Percentiles rank a stretch among this genome's conserved stretches.
These are phyloP conservation scores for Euplagia quadripunctaria DNA, from an alignment of 2,888 invertebrate species.

Conservation along the genomic window DNA sequence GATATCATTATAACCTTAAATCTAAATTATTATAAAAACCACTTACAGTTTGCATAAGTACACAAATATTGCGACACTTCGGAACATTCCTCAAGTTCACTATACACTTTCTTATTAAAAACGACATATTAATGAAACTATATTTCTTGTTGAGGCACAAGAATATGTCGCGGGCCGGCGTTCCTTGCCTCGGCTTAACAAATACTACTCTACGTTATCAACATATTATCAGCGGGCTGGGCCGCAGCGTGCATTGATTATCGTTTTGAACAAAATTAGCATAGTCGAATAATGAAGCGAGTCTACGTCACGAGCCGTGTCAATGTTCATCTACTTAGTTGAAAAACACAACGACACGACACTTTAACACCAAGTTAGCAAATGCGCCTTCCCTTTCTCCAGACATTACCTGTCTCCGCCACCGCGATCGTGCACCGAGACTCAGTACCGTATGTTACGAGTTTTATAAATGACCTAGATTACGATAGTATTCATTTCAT, in stretches of 20 bases:
- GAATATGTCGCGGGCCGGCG: constrained; percentile 57
- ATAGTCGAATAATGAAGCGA: constrained; percentile 57
- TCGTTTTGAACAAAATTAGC: constrained; percentile 70
- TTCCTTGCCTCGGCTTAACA: constrained; percentile 51
- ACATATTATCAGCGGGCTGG: constrained; percentile 68
- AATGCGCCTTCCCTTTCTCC: background rate
- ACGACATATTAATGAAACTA: constrained; percentile 65
- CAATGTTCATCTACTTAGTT: constrained; percentile 50
- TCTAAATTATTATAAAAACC: constrained; percentile 6
- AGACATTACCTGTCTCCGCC: background rate
- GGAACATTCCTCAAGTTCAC: constrained; percentile 67
- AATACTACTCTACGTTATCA: constrained; percentile 74
- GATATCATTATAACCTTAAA: background rate
- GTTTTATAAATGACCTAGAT: background rate
- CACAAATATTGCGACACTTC: constrained; percentile 64
- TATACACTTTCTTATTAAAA: constrained; percentile 72
- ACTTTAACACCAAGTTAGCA: background rate
- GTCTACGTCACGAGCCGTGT: constrained; percentile 57
- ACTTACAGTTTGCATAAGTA: constrained; percentile 72
- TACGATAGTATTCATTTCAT: too few species aligned
- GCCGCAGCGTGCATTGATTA: constrained; percentile 65
- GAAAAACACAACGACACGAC: constrained; percentile 1
- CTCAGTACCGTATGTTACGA: background rate
- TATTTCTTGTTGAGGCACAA: constrained; percentile 13
- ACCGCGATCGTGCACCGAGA: background rate